Evolutionary conservation across 2,797 vertebrate species (phyloP).

Genomic region (Zalophus californianus): DNA sequence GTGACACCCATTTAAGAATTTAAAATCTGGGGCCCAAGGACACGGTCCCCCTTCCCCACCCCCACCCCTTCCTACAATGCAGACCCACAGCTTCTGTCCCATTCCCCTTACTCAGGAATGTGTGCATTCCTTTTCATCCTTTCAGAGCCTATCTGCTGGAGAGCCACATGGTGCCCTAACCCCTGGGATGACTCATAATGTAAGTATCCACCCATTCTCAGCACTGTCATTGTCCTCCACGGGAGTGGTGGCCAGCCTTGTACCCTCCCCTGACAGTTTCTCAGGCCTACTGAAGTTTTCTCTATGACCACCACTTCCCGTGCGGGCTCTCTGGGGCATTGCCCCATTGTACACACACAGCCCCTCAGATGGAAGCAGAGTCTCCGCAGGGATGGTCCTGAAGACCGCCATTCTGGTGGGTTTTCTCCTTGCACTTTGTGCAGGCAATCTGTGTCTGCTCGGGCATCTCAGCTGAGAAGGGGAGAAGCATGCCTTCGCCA

Average conservation of each 20-base stretch:
- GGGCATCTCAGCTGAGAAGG: background rate
- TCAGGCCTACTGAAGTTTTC: background rate
- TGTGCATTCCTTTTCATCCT: background rate
- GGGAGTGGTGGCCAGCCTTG: background rate
- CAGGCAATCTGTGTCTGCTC: background rate
- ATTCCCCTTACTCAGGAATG: background rate
- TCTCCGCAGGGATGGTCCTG: background rate
- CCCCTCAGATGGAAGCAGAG: background rate
- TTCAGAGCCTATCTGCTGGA: constrained; percentile 60
- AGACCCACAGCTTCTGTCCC: background rate
- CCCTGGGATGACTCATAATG: constrained; percentile 47
- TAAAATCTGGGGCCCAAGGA: background rate
- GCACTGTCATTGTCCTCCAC: accelerated
- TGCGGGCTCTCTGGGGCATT: background rate
- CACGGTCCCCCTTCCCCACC: accelerated
- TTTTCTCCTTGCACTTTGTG: background rate
- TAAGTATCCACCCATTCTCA: constrained; percentile 45
- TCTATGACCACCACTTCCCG: background rate
- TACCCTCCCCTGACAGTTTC: background rate
- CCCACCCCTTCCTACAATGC: background rate
- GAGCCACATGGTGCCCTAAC: background rate
- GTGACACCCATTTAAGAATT: background rate
- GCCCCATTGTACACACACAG: background rate
- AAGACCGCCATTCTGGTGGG: background rate
- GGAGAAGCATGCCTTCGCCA: accelerated